phyloP scores from a whole-genome alignment of 2,888 invertebrate genomes.

The Idaea biselata region DNA sequence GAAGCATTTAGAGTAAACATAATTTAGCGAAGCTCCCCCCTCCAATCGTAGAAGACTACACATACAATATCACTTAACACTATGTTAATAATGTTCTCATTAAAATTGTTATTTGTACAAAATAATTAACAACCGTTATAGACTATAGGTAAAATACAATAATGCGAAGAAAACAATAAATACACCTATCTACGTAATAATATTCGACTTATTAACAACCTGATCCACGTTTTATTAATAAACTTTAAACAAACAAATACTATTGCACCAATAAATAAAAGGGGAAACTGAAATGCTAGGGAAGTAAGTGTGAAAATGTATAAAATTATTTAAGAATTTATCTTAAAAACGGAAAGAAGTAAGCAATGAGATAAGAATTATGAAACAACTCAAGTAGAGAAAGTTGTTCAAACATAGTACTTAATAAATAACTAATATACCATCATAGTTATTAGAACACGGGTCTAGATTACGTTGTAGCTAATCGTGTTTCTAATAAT shows the following conservation, averaged over 20 bases:
- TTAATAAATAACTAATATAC: not conserved
- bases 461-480: too few species aligned
- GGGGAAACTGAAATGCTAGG: conserved; percentile 26
- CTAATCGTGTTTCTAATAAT: too few species aligned
- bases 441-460: too few species aligned
- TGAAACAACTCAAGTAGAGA: not conserved
- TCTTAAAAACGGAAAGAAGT: conserved; percentile 10
- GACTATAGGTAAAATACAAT: conserved; percentile 71
- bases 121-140: conserved; percentile 77
- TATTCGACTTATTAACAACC: not conserved
- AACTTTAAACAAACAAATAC: conserved; percentile 45
- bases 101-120: conserved; percentile 79
- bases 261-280: conserved; percentile 66
- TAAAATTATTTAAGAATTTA: not conserved
- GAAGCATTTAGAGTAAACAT: conserved; percentile 27
- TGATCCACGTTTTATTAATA: conserved; percentile 28
- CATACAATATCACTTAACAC: conserved; percentile 50
- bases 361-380: conserved; percentile 10
- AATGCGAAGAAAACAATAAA: conserved; percentile 67
- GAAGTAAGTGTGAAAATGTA: conserved; percentile 18
- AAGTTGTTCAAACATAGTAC: not conserved
- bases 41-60: conserved; percentile 29
- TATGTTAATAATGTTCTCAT: conserved; percentile 64
- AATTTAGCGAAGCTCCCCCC: conserved; percentile 43
- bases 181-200: conserved; percentile 50